Evolutionary conservation across 2,113 vertebrate species (phyloP), one percentile per base, ranked within the genome.

Genomic region (Apistogramma diplotaenia): DNA sequence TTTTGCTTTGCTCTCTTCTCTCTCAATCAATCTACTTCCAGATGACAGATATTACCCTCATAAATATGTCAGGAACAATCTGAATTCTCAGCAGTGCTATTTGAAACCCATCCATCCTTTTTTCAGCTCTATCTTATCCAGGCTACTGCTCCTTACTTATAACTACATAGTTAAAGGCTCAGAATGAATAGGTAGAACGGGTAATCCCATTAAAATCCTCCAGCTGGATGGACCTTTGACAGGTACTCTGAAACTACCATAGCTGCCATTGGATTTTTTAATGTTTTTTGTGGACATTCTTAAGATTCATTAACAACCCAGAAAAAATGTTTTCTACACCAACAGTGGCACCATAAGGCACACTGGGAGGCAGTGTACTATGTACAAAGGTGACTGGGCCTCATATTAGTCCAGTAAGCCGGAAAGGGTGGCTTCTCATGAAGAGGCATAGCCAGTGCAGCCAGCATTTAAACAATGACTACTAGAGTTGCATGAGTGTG

Each of bases 11-110:
- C n/a, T n/a, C n/a, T n/a, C n/a, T n/a, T n/a, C n/a, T n/a, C n/a
- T n/a, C n/a, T n/a, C n/a, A n/a, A 85, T 93, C 79, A 76, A 84
- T 89, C 91, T 88, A 49, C 71, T 27, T 70, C 49, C 10, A 83
- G 46, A 61, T 78, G 78, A 75, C 82, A 81, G 78, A 84, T 67
- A 88, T 85, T 78, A 74, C 55, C 61, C 37, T 84, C 78, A 87
- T 84, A 84, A 88, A 87, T 71, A 78, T 62, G 2, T 40, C 49
- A 60, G 60, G 61, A 79, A 80, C 83, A 85, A 37, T 75, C 53
- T 65, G n/a, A 85, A 84, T 76, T 71, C 56, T 78, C 62, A 54
- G 74, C 78, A 72, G 43, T 57, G 65, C 27, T 21, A 27, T 53
- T 53, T 79, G 72, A 80, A 81, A 81, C 67, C 25, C 60, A 92